Evolutionary conservation across 2,888 invertebrate species (phyloP).

Genomic region (Lasioglossum vierecki): DNA sequence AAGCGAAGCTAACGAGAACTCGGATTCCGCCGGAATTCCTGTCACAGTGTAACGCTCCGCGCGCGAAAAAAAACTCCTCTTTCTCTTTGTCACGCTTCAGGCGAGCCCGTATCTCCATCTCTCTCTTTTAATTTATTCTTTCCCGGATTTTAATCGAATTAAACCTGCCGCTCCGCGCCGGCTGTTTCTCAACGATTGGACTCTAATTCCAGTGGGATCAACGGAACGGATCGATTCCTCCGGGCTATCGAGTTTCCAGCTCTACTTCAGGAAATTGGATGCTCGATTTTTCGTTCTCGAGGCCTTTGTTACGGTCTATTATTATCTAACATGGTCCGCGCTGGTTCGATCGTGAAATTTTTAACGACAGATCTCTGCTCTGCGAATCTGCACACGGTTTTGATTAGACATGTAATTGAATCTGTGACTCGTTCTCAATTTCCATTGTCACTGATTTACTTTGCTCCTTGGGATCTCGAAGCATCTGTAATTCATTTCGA

Average conservation of each 20-base stretch:
- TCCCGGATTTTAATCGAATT: not conserved
- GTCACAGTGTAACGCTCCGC: not conserved
- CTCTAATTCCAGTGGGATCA: not conserved
- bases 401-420: not conserved
- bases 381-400: not conserved
- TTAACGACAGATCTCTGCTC: not conserved
- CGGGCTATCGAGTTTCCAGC: conserved; percentile 14
- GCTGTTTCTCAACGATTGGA: not conserved
- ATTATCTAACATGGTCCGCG: not conserved
- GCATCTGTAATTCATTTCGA: not conserved
- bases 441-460: not conserved
- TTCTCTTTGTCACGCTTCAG: not conserved
- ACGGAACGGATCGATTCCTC: not conserved
- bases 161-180: not conserved
- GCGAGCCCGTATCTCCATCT: not conserved
- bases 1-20: conserved; percentile 27
- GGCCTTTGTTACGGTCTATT: not conserved
- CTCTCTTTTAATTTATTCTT: not conserved
- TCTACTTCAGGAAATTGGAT: not conserved
- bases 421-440: not conserved
- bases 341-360: not conserved
- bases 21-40: conserved; percentile 12
- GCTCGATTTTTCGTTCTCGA: not conserved
- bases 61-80: not conserved
- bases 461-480: not conserved